These are phyloP conservation scores for Poeciliopsis retropinna DNA, from an alignment of 2,113 vertebrate genomes.

Conservation along the genomic window DNA sequence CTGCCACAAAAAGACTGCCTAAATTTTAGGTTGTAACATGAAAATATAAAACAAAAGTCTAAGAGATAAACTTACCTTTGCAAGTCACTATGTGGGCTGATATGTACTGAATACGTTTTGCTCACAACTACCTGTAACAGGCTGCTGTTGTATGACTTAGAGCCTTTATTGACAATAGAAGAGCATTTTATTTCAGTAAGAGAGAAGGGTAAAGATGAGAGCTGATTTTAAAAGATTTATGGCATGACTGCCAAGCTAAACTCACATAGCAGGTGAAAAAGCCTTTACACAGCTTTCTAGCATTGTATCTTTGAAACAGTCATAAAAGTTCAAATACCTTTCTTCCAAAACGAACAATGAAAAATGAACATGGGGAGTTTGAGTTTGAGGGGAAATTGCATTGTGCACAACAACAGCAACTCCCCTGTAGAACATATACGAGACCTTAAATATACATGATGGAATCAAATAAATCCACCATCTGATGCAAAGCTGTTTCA, in stretches of 20 bases:
- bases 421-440: background rate
- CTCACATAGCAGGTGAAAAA: background rate
- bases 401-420: background rate
- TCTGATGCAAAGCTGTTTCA: slow-evolving; percentile 56
- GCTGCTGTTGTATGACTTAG: slow-evolving; percentile 17
- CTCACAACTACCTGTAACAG: slow-evolving; percentile 29
- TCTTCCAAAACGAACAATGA: background rate
- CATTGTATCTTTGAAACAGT: background rate
- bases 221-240: background rate
- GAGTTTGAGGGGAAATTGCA: background rate
- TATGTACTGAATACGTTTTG: slow-evolving; percentile 35
- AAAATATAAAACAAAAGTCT: background rate
- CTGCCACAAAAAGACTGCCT: background rate
- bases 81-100: background rate
- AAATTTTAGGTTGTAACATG: background rate
- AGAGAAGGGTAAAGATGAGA: slow-evolving; percentile 4
- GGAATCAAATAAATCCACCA: slow-evolving; percentile 54
- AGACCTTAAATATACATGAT: slow-evolving; percentile 28
- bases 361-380: background rate
- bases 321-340: background rate
- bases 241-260: background rate
- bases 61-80: background rate
- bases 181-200: background rate
- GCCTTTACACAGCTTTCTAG: background rate
- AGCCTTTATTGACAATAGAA: slow-evolving; percentile 5